phyloP scores from a whole-genome alignment of 2,113 vertebrate species.

The Parus major region DNA sequence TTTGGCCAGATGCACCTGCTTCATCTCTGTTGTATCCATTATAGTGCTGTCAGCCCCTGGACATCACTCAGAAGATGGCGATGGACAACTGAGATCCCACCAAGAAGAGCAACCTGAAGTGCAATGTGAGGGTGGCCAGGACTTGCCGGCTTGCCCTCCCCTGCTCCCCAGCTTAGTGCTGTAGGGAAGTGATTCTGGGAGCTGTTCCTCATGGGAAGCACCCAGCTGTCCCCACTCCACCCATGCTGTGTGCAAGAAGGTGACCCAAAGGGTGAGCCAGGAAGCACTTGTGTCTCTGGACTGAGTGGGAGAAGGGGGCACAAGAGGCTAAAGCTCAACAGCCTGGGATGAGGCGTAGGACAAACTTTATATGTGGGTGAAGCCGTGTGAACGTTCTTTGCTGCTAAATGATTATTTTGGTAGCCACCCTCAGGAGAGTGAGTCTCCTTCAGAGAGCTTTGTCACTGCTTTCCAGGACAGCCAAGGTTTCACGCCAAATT shows the following conservation, averaged over 20 bases:
- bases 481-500: background rate
- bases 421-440: background rate
- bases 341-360: background rate
- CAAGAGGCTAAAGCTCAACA: background rate
- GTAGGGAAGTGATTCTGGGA: background rate
- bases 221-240: background rate
- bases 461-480: background rate
- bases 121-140: background rate
- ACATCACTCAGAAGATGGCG: background rate
- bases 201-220: background rate
- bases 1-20: background rate
- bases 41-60: background rate
- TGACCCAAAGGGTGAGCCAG: background rate
- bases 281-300: background rate
- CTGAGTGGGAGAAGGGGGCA: background rate
- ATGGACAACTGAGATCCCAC: background rate
- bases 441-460: background rate
- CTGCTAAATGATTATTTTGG: background rate
- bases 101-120: background rate
- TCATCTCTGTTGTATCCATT: accelerated
- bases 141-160: background rate
- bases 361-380: background rate
- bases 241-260: background rate
- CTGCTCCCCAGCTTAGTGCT: background rate
- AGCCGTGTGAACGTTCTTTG: background rate